Base-by-base conservation (phyloP, 1,140 invertebrate genomes). In the Scaptomyza pallida region DNA sequence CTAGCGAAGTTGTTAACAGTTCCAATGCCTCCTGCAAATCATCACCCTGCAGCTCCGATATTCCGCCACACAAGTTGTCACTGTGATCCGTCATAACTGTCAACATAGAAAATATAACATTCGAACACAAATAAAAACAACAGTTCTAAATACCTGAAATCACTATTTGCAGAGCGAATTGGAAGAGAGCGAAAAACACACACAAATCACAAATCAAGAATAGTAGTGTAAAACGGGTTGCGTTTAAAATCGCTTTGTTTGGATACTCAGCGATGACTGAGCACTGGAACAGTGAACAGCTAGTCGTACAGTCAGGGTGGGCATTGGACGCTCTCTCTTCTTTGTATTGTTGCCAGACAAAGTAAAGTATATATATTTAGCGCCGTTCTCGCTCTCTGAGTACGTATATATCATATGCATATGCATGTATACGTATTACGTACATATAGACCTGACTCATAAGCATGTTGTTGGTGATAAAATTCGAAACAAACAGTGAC, bases 241-340 rank as follows among this genome's bases (percentile, higher is more conserved):
- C 17, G 10, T 41, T 48, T 35, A 51, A 57, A 45, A 51, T 57
- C 45, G 52, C 68, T 71, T 65, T 71, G 61, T 57, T 71, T 71
- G 44, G 12, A 5, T 30, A 57, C 44, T n/a, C 61, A 2, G 9
- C 60, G 61, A 57, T 57, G 68, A 64, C 44, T 57, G 68, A 64
- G 19, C 51, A 19, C 10, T 47, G 68, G 21, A 44, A 51, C 51
- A 55, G n/a, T 10, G 21, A 44, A 51, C 51, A 63, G 12, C 13
- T 10, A 9, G 6, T 30, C 8, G 26, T 21, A 37, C 44, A 33
- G 59, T 63, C 23, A 35, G 17, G 40, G 44, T 37, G 37, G 30
- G 43, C 41, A 16, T 5, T 47, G 17, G 16, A 35, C n/a, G 33
- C 41, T 30, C 68, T 57, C 65, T 71, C 45, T 64, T 30, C 68